A percentile compares a stretch with the other conserved stretches of the same genome.
These are phyloP conservation scores for Alosa alosa DNA, from an alignment of 2,113 vertebrate species.

Conservation along the genomic window DNA sequence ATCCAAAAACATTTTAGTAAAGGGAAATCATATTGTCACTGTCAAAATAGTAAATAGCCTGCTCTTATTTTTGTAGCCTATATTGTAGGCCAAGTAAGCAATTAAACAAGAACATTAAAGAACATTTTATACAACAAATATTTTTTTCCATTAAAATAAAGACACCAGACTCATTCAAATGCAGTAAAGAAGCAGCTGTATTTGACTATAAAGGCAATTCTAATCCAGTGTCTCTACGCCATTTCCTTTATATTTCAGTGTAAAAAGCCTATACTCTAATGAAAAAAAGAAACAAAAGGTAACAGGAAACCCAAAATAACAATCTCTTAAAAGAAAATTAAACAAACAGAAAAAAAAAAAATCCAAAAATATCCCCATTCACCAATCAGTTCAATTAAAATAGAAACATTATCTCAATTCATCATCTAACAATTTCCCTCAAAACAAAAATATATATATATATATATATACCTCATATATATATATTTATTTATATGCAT, in stretches of 20 bases:
- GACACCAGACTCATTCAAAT: slow-evolving; percentile 52
- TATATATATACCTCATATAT: slow-evolving; percentile 53
- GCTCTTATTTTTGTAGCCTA: too few species aligned
- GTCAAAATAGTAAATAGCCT: too few species aligned
- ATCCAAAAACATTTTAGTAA: not conserved
- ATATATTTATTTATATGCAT: slow-evolving; percentile 55
- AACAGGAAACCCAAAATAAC: slow-evolving; percentile 66
- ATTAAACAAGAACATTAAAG: not conserved
- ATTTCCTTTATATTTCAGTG: slow-evolving; percentile 76
- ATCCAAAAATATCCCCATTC: slow-evolving; percentile 65
- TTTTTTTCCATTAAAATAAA: not conserved
- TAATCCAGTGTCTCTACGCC: slow-evolving; percentile 79
- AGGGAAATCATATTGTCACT: not conserved
- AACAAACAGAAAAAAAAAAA: slow-evolving; percentile 58
- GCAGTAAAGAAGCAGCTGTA: slow-evolving; percentile 77
- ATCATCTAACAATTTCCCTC: slow-evolving; percentile 65
- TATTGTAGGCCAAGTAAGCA: too few species aligned
- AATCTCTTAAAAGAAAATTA: slow-evolving; percentile 61
- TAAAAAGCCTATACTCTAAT: slow-evolving; percentile 77
- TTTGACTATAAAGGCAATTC: slow-evolving; percentile 77
- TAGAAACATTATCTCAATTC: slow-evolving; percentile 68
- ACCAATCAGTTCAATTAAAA: slow-evolving; percentile 76
- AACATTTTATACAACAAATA: not conserved
- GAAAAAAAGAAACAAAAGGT: slow-evolving; percentile 61
- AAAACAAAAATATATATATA: slow-evolving; percentile 60